A percentile compares a stretch with the other conserved stretches of the same genome.
Conservation (phyloP, 2,797 vertebrate species). For the Trichosurus vulpecula region DNA sequence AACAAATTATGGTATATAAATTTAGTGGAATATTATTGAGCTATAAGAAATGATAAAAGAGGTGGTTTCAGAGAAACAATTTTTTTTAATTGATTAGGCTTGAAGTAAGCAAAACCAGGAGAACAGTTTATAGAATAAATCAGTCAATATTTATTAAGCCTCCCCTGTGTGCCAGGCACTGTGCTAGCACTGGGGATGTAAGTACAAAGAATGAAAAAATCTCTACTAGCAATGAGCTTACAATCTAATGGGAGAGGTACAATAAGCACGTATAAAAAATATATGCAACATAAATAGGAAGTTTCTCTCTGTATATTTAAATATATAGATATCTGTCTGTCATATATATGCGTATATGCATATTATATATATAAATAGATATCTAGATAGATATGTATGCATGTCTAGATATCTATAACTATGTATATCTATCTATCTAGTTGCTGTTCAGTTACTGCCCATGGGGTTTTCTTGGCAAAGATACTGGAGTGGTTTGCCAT, state of each 20-base stretch:
- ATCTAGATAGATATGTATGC: background rate
- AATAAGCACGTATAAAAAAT: background rate
- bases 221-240: background rate
- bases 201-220: background rate
- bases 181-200: background rate
- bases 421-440: background rate
- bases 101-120: background rate
- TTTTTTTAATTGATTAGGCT: background rate
- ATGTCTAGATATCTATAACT: background rate
- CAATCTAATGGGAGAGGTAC: background rate
- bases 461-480: background rate
- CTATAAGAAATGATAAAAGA: background rate
- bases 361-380: background rate
- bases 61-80: background rate
- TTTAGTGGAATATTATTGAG: background rate
- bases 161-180: background rate
- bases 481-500: background rate
- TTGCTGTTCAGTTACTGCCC: background rate
- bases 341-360: background rate
- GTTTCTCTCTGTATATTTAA: background rate
- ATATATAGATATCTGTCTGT: background rate
- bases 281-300: background rate
- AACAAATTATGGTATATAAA: background rate
- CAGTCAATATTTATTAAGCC: background rate
- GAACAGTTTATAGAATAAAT: background rate